Percentiles rank a stretch among this genome's conserved stretches.
Conservation (phyloP, 2,888 invertebrate species). For the Dolichopus griseipennis region DNA sequence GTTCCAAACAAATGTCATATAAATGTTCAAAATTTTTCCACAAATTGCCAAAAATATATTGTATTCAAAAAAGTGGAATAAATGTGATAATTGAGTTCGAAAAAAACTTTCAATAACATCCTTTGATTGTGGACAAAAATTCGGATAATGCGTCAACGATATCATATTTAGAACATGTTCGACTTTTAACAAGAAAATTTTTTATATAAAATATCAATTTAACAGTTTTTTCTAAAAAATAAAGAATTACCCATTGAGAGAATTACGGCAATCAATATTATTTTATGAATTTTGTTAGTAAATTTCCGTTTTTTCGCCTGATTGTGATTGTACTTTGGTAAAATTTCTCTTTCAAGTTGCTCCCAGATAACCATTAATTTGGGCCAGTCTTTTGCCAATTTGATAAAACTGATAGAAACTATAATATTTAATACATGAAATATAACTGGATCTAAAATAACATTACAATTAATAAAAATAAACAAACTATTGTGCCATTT, state of each 20-base stretch:
- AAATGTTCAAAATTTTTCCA: constrained; percentile 45
- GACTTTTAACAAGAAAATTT: constrained; percentile 24
- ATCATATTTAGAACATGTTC: constrained; percentile 38
- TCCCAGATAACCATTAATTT: constrained; percentile 45
- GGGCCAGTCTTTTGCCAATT: constrained; percentile 48
- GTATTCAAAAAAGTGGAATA: constrained; percentile 32
- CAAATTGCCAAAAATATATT: constrained; percentile 29
- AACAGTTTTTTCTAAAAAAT: background rate
- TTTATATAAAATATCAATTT: background rate
- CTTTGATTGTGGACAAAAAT: constrained; percentile 31
- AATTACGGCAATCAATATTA: constrained; percentile 43
- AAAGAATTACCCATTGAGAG: constrained; percentile 41
- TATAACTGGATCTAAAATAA: constrained; percentile 32
- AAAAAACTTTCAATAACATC: constrained; percentile 37
- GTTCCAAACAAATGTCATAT: constrained; percentile 63
- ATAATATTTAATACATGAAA: constrained; percentile 33
- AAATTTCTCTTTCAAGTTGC: constrained; percentile 43
- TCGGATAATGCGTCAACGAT: constrained; percentile 31
- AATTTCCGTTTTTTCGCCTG: constrained; percentile 34
- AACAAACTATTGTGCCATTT: too few species aligned
- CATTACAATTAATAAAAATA: background rate
- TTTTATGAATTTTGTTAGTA: constrained; percentile 42
- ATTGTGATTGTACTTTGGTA: constrained; percentile 30
- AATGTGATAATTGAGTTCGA: constrained; percentile 28
- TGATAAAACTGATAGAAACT: constrained; percentile 37